A percentile compares a stretch with the other conserved stretches of the same genome.
Evolutionary conservation across 2,113 vertebrate genomes (phyloP).

Genomic region (Rhinolophus ferrumequinum): DNA sequence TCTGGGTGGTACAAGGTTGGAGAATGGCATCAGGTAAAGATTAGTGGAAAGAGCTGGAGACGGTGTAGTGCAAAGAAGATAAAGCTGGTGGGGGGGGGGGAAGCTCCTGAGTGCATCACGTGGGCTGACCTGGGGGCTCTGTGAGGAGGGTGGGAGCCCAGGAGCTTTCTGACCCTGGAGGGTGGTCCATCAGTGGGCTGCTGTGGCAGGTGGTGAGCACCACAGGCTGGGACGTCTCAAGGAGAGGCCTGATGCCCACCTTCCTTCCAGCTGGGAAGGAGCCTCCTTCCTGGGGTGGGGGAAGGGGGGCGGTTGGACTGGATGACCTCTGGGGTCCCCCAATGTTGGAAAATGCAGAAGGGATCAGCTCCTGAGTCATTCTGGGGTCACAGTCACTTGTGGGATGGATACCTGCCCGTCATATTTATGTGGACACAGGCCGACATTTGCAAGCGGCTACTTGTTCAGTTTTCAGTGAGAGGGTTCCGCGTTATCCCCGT

Average conservation of each 20-base stretch:
- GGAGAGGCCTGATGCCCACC: neutral
- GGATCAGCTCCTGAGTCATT: neutral
- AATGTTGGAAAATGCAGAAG: neutral
- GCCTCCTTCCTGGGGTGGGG: neutral
- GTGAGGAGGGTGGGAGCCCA: neutral
- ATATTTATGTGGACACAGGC: neutral
- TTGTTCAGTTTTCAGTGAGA: neutral
- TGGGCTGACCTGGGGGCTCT: neutral
- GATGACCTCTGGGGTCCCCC: neutral
- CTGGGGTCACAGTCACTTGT: neutral
- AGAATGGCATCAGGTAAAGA: neutral
- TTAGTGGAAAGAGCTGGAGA: neutral
- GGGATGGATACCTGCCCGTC: neutral
- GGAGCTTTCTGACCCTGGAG: neutral
- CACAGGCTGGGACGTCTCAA: neutral
- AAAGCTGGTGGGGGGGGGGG: too few relatives aligned
- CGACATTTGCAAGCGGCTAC: neutral
- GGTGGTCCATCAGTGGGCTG: neutral
- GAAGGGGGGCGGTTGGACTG: rapidly evolving
- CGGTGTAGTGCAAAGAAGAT: neutral
- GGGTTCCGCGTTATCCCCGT: neutral
- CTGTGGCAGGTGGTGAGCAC: neutral
- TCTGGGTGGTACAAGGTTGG: neutral
- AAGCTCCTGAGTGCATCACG: neutral
- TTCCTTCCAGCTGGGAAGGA: neutral